Conservation (phyloP, 2,888 invertebrate species). For the Meghimatium bilineatum region DNA sequence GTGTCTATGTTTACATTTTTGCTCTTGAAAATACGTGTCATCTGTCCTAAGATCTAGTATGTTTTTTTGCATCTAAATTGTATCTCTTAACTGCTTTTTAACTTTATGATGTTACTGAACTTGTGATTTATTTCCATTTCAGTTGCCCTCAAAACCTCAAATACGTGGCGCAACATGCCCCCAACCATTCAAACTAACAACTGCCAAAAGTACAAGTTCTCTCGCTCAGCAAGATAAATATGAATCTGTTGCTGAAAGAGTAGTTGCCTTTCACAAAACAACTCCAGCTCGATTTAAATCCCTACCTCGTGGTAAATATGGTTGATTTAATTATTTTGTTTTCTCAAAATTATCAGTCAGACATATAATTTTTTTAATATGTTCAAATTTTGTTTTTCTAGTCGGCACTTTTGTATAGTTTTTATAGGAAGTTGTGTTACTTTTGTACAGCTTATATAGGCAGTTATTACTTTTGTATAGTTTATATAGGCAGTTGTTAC, state of each 20-base stretch:
- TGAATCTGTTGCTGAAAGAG: slow-evolving; percentile 82
- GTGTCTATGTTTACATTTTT: too few species aligned
- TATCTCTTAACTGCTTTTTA: too few species aligned
- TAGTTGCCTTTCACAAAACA: slow-evolving; percentile 80
- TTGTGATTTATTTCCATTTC: neutral
- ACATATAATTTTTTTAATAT: too few species aligned
- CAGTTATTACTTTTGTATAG: too few species aligned
- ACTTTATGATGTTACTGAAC: neutral
- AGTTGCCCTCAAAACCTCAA: slow-evolving; percentile 30
- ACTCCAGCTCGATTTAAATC: slow-evolving; percentile 82
- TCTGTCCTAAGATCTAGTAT: too few species aligned
- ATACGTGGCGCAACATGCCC: slow-evolving; percentile 60
- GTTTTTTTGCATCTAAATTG: too few species aligned
- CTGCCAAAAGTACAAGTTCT: slow-evolving; percentile 50
- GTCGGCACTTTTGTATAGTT: too few species aligned
- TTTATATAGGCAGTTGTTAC: too few species aligned
- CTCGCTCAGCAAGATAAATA: slow-evolving; percentile 69
- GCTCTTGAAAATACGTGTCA: too few species aligned
- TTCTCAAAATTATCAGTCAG: too few species aligned
- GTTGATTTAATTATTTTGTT: too few species aligned
- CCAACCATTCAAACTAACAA: slow-evolving; percentile 72
- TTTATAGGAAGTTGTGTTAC: too few species aligned
- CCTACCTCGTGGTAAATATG: slow-evolving; percentile 53
- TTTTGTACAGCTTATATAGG: neutral
- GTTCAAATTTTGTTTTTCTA: neutral